Percentiles rank a stretch among this genome's conserved stretches.
Conservation (phyloP, 2,888 invertebrate genomes). For the Ormyrus thymus region DNA sequence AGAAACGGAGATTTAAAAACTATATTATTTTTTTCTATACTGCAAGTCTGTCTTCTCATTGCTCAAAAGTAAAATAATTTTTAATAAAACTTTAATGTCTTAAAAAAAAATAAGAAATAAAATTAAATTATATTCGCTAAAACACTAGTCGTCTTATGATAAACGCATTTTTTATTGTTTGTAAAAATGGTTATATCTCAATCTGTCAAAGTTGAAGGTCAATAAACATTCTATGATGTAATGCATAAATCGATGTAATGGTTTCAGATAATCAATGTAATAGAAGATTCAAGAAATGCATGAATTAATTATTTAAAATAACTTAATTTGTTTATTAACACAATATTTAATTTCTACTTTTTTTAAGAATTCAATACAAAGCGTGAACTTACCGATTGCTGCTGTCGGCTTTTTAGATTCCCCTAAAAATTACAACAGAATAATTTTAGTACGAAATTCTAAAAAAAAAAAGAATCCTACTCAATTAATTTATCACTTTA, state of each 20-base stretch:
- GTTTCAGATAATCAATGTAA: neutral
- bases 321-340: no score
- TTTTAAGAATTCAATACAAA: no score
- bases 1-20: no score
- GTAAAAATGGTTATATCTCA: neutral
- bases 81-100: no score
- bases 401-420: conserved; percentile 9
- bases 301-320: no score
- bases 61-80: no score
- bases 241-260: neutral
- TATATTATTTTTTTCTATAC: no score
- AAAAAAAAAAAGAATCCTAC: neutral
- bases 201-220: no score
- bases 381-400: conserved; percentile 23
- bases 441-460: neutral
- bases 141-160: neutral
- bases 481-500: neutral
- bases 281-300: neutral
- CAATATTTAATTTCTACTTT: no score
- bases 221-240: no score
- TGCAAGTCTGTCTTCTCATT: no score
- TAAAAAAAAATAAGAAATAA: no score
- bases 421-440: conserved; percentile 13
- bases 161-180: neutral
- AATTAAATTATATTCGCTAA: neutral